Evolutionary conservation across 2,113 vertebrate species (phyloP).

Genomic region (Alectura lathami): DNA sequence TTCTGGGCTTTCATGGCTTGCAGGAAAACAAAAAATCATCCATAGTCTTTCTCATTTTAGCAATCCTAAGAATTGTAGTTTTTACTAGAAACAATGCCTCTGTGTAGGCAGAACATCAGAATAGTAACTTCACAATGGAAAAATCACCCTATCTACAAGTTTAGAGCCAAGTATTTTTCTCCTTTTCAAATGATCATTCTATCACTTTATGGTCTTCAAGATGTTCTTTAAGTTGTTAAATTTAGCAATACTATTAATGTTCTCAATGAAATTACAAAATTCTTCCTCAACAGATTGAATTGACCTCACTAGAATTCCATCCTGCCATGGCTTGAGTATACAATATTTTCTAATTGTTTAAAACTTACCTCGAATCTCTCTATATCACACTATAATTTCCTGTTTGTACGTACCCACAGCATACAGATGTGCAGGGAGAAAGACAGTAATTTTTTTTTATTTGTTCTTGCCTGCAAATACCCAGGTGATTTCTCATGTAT

Average conservation of each 20-base stretch:
- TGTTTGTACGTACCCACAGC: background rate
- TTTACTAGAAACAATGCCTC: background rate
- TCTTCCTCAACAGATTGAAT: background rate
- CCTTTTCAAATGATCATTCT: background rate
- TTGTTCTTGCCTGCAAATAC: background rate
- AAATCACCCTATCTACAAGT: background rate
- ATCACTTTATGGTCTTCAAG: background rate
- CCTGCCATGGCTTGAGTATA: background rate
- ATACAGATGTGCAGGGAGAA: background rate
- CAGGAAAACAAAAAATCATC: background rate
- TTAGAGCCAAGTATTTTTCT: background rate
- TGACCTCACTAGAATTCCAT: background rate
- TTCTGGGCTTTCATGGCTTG: background rate
- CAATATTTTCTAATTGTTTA: background rate
- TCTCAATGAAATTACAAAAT: background rate
- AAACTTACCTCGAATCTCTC: background rate
- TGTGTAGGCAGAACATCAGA: background rate
- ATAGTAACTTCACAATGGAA: background rate
- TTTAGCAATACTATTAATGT: background rate
- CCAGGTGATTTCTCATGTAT: background rate
- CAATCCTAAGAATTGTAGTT: background rate
- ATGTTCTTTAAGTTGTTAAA: background rate
- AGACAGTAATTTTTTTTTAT: background rate
- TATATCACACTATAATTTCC: background rate
- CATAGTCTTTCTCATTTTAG: background rate